Evolutionary conservation across 2,797 vertebrate genomes (phyloP), one percentile per base, ranked within the genome.

Genomic region (Eidolon dupreanum): DNA sequence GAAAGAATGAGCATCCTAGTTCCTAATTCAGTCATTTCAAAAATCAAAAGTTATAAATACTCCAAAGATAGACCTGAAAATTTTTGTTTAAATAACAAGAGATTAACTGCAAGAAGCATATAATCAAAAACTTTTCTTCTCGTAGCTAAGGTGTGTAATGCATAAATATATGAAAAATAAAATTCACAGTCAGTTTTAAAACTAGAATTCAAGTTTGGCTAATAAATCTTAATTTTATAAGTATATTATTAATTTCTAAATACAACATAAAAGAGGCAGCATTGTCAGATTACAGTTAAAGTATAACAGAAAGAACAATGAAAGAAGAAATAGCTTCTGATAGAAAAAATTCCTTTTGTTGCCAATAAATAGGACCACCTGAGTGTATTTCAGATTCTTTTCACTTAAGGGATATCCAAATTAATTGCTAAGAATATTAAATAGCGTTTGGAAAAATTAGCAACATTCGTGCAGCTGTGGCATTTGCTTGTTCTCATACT

Each of bases 121-220:
- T 97, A 98, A 98, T 98, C 97, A 98, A 98, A 98, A 94, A 93
- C n/a, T 96, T 97, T 97, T 0, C 97, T 97, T 97, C 96, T 98
- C 98, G 97, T 98, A 97, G 97, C 98, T 98, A 98, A 97, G 96
- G 97, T 98, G 96, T 98, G 95, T 98, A 98, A 99, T 98, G 98
- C 98, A 99, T 98, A 99, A 99, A 98, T 99, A 98, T 98, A 98
- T 97, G 98, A 98, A 98, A 98, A 99, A 99, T 98, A 98, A 98
- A 98, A 98, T 99, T 99, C 99, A 99, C 98, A 99, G 98, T 99
- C 90, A 98, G 98, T 98, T 98, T 98, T 98, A 98, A 98, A 99
- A 98, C 98, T 98, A 98, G 98, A 98, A 98, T 99, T 99, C 98
- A 99, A 99, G 98, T 99, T 98, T 98, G 98, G 98, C 98, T 99